Evolutionary conservation across 2,113 vertebrate genomes (phyloP).

Genomic region (Baryphthengus martii): DNA sequence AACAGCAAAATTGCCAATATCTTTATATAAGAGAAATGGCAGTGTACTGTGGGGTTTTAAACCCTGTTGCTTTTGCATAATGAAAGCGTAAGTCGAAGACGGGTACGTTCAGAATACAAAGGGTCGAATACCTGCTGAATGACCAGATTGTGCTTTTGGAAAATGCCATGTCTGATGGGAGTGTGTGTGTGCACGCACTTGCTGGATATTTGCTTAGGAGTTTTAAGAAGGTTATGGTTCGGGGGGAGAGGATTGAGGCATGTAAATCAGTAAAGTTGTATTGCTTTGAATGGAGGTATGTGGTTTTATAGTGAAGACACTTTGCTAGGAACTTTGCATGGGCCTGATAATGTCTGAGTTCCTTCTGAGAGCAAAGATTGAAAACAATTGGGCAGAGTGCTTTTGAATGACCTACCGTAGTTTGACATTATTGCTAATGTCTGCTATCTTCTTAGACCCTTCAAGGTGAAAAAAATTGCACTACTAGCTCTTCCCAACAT

Average conservation of each 20-base stretch:
- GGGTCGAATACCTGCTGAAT: background rate
- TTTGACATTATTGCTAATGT: background rate
- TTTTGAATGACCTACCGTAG: background rate
- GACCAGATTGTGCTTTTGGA: background rate
- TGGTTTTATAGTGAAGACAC: background rate
- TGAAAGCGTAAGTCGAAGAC: background rate
- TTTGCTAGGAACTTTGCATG: background rate
- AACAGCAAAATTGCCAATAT: background rate
- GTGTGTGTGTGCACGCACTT: rapidly evolving
- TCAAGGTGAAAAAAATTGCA: background rate
- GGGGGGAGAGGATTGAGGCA: background rate
- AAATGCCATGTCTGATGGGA: rapidly evolving
- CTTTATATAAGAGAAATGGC: background rate
- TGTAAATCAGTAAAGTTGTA: background rate
- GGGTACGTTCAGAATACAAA: rapidly evolving
- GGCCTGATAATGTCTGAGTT: background rate
- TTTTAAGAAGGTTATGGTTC: background rate
- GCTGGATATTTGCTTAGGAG: background rate
- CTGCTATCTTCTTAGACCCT: background rate
- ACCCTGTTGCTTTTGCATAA: background rate
- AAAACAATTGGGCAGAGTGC: background rate
- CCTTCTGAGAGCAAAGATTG: background rate
- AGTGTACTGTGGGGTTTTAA: rapidly evolving
- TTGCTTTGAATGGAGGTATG: background rate
- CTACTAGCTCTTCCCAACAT: background rate